A percentile compares a stretch with the other conserved stretches of the same genome.
These are phyloP conservation scores for Agapornis roseicollis DNA, from an alignment of 2,113 vertebrate species.

Conservation along the genomic window DNA sequence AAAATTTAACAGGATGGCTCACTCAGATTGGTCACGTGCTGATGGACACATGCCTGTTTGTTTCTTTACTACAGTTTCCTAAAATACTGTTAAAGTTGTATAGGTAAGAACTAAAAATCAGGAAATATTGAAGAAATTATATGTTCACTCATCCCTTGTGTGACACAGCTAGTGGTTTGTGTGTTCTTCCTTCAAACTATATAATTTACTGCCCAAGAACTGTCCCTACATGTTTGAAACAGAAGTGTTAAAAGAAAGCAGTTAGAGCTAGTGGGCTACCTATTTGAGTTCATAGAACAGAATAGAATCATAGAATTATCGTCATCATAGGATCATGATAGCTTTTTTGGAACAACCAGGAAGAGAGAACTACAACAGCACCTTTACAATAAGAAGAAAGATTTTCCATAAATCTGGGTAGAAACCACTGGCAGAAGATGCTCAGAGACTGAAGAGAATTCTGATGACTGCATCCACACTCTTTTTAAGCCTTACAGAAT, in stretches of 20 bases:
- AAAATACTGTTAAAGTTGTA: background rate
- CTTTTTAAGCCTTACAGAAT: background rate
- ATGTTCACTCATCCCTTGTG: background rate
- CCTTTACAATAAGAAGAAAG: background rate
- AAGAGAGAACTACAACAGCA: background rate
- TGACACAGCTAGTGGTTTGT: background rate
- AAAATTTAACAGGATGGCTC: background rate
- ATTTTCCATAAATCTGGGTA: background rate
- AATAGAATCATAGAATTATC: background rate
- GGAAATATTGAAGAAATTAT: background rate
- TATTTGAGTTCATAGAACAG: background rate
- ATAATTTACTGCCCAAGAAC: background rate
- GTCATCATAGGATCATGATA: background rate
- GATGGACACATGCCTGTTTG: background rate
- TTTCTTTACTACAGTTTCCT: background rate
- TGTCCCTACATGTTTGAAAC: background rate
- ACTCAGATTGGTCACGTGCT: rapidly evolving
- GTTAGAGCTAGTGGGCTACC: background rate
- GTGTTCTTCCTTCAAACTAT: background rate
- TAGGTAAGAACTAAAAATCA: background rate
- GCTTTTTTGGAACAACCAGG: background rate
- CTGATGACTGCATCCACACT: background rate
- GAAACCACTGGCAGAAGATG: background rate
- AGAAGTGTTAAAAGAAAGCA: background rate
- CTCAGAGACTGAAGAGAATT: background rate